phyloP scores from a whole-genome alignment of 1,140 invertebrate genomes.

The Archegozetes longisetosus region DNA sequence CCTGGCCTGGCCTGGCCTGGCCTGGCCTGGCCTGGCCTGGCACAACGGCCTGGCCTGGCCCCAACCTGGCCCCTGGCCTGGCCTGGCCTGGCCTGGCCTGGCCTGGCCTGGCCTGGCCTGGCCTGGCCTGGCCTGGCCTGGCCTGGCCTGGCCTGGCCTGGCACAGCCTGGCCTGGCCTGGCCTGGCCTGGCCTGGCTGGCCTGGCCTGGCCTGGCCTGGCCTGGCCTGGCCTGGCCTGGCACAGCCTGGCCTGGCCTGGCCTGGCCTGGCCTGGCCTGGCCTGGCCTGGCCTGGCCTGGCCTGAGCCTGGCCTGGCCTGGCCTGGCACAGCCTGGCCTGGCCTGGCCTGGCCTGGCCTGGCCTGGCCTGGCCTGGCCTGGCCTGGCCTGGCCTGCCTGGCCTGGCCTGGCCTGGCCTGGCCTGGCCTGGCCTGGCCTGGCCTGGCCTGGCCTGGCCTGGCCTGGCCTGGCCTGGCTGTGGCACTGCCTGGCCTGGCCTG shows the following conservation, averaged over 20 bases:
- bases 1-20: slow-evolving; percentile 22
- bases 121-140: slow-evolving; percentile 24
- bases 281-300: slow-evolving; percentile 21
- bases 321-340: slow-evolving; percentile 22
- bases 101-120: slow-evolving; percentile 21
- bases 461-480: slow-evolving; percentile 19
- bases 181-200: no score
- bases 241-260: no score
- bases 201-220: slow-evolving; percentile 17
- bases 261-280: slow-evolving; percentile 14
- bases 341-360: slow-evolving; percentile 21
- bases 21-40: slow-evolving; percentile 20
- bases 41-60: no score
- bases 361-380: slow-evolving; percentile 21
- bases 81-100: slow-evolving; percentile 21
- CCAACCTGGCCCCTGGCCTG: no score
- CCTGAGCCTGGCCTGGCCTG: slow-evolving; percentile 20
- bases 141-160: slow-evolving; percentile 20
- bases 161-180: no score
- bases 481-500: slow-evolving; percentile 21
- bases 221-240: slow-evolving; percentile 23
- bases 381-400: slow-evolving; percentile 22
- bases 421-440: slow-evolving; percentile 21
- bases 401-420: slow-evolving; percentile 19
- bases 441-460: slow-evolving; percentile 15